Evolutionary conservation across 2,888 invertebrate species (phyloP).

Genomic region (Geotrupes spiniger): DNA sequence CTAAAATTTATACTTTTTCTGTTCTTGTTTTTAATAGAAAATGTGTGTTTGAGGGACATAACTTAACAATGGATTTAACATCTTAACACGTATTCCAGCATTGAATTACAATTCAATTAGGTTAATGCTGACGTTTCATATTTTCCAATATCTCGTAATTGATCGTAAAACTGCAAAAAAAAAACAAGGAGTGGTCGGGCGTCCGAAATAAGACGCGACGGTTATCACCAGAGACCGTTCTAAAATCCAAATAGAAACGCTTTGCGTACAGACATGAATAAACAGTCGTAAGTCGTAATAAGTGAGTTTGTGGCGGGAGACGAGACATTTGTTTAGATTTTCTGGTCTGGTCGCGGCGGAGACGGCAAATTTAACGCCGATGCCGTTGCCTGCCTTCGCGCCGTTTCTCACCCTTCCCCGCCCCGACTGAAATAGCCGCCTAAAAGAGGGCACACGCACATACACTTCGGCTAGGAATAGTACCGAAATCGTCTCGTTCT

Average conservation of each 20-base stretch:
- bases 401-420: constrained; percentile 32
- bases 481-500: constrained; percentile 10
- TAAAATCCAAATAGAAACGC: not conserved
- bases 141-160: too few species aligned
- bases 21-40: too few species aligned
- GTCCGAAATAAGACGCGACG: too few species aligned
- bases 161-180: too few species aligned
- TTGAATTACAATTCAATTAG: too few species aligned
- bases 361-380: constrained; percentile 45
- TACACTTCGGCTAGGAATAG: constrained; percentile 35
- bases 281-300: constrained; percentile 35
- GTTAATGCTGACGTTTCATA: too few species aligned
- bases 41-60: too few species aligned
- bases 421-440: constrained; percentile 42
- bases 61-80: too few species aligned
- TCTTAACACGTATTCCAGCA: too few species aligned
- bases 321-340: constrained; percentile 46
- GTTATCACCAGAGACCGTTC: too few species aligned
- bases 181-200: too few species aligned
- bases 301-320: constrained; percentile 41
- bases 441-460: constrained; percentile 41
- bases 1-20: too few species aligned
- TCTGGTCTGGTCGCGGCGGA: constrained; percentile 43
- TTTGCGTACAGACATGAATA: constrained; percentile 17
- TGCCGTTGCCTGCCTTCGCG: constrained; percentile 10